Conservation (phyloP, 2,113 vertebrate species). For the Neoarius graeffei region DNA sequence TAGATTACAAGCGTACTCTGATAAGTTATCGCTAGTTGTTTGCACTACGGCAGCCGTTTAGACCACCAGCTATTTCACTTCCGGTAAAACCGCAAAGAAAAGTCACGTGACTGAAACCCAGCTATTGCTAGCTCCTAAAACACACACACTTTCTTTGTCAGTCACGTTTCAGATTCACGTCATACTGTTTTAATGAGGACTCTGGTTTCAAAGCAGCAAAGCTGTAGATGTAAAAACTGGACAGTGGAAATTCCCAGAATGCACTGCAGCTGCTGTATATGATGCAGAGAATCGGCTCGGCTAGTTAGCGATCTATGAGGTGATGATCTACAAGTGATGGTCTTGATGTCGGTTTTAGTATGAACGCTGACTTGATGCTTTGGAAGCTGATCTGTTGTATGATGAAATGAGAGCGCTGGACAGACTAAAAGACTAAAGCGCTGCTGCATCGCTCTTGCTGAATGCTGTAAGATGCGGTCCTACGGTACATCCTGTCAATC, state of each 20-base stretch:
- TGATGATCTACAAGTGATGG: too few relatives aligned
- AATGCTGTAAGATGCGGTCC: background rate
- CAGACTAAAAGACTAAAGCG: background rate
- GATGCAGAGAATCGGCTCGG: background rate
- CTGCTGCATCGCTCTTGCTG: background rate
- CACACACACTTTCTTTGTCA: too few relatives aligned
- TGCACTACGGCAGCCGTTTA: too few relatives aligned
- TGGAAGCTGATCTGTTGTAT: background rate
- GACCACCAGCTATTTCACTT: too few relatives aligned
- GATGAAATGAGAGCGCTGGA: background rate
- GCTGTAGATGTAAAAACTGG: background rate
- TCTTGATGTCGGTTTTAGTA: background rate
- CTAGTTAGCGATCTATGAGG: background rate
- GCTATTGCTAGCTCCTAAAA: too few relatives aligned
- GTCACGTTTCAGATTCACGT: background rate
- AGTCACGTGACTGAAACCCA: too few relatives aligned
- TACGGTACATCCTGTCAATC: slow-evolving; percentile 43
- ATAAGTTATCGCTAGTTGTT: too few relatives aligned
- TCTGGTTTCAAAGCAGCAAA: background rate
- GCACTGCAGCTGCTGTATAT: background rate
- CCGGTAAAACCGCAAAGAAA: too few relatives aligned
- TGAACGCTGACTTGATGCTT: background rate
- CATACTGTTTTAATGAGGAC: background rate
- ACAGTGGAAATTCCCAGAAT: background rate
- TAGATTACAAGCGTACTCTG: too few relatives aligned